Base-by-base conservation (phyloP, 64 coral and sea anemone genomes). In the Pocillopora damicornis region DNA sequence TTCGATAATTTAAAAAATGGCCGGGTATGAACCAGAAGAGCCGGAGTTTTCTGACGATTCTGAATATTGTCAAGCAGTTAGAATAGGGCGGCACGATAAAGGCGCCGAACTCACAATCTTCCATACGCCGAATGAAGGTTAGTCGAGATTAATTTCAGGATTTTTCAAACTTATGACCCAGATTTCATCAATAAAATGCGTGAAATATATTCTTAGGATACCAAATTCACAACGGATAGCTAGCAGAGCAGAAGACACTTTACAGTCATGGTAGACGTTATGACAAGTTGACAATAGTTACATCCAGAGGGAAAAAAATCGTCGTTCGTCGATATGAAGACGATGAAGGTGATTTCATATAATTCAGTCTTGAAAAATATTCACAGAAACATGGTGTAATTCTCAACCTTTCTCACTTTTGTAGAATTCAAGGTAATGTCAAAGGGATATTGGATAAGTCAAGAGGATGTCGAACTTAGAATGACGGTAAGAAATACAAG, bases 101-200 rank as follows among this genome's bases (percentile, higher is more conserved):
- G 37, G n/a, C 6, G 63, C 81, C 16, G 63, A 84, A 84, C 10
- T 84, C 7, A 58, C 81, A 20, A 84, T 84, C 22, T 72, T 58
- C 10, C 13, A 71, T 17, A 72, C 37, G 6, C 37, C 37, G n/a
- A 11, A 25, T 18, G 13, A 25, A 57, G 36, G 81, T 84, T 26
- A 16, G 81, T 15, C 9, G n/a, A 9, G 17, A 9, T 56, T 72
- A 62, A 4, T 4, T 65, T 67, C 6, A 2, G 1, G 9, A 0
- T 7, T 11, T 71, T 71, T 6, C 20, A n/a, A n/a, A 23, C n/a
- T n/a, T 23, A 25, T 20, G 67, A 0, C 8, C 18, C n/a, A 23
- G 20, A n/a, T 71, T 22, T 23, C 20, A n/a, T 71, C 11, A 63
- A 73, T 73, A 20, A 6, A 37, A 10, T 76, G 35, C 15, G 0